Base-by-base conservation (phyloP, 1,140 invertebrate genomes). In the Phymastichus coffea region DNA sequence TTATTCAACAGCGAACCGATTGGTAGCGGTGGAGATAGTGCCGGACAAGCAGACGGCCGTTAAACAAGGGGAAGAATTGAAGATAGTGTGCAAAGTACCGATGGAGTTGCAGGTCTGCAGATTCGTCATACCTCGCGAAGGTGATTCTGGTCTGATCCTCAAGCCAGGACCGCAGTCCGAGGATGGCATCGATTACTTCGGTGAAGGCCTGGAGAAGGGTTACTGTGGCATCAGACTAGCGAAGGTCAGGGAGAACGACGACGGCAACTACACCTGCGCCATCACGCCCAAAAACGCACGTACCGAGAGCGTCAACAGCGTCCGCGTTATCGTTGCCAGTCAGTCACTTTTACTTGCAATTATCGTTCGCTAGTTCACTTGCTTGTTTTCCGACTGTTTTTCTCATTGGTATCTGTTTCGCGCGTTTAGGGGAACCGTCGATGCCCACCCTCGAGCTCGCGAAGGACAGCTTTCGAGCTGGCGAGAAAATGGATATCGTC, bases 281-380 rank as follows among this genome's bases (percentile, higher is more conserved):
- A 64, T 88, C 23, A 83, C 83, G 0, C 77, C 84, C 0, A 63
- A 70, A 35, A 74, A 73, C 15, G 79, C 82, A 4, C 62, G 69
- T 25, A 23, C 46, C 19, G 76, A 78, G 19, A 60, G 49, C 7
- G 51, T 74, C 0, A 86, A 83, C 4, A 80, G 71, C 14, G 83
- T 88, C 71, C 81, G 81, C 37, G 78, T 91, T 3, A 80, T 86
- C 9, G 87, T 91, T 41, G 88, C 88, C 49, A 82, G 89, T 91
- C 74, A 83, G 88, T 88, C 63, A 25, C n/a, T n/a, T n/a, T n/a
- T n/a, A 28, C 44, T 43, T 43, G 7, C 28, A 41, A 14, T 40
- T 41, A 10, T 37, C 37, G 47, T 26, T 57, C n/a, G 19, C 14
- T 28, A 30, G 58, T 40, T 25, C 37, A 4, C 1, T 7, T 12